phyloP scores from a whole-genome alignment of 92 coral and sea anemone genomes.

The Pocillopora grandis region DNA sequence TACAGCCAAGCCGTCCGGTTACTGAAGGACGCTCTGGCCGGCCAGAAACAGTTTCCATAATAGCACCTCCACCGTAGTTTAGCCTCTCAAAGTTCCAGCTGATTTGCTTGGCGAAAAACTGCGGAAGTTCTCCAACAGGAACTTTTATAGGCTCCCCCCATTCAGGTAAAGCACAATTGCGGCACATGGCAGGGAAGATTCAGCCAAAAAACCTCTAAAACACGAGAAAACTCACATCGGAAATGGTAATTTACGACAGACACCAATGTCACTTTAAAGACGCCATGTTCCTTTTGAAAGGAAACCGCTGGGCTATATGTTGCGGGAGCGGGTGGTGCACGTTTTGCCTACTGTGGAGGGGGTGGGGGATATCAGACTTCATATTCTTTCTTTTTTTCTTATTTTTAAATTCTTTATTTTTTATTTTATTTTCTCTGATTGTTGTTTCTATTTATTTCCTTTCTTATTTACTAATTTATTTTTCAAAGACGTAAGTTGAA shows the following conservation, averaged over 20 bases:
- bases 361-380: not conserved
- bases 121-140: conserved; percentile 77
- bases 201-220: not conserved
- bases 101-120: conserved; percentile 86
- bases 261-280: conserved; percentile 32
- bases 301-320: conserved; percentile 27
- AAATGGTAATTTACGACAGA: conserved; percentile 13
- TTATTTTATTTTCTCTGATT: too few species aligned
- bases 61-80: conserved; percentile 92
- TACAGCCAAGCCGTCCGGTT: conserved; percentile 86
- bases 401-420: too few species aligned
- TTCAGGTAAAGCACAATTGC: conserved; percentile 93
- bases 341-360: not conserved
- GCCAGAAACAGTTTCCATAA: conserved; percentile 78
- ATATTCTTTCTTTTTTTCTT: too few species aligned
- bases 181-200: conserved; percentile 66
- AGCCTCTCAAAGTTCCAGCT: conserved; percentile 98
- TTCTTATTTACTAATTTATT: too few species aligned
- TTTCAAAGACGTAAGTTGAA: too few species aligned
- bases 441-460: too few species aligned
- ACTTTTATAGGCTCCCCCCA: conserved; percentile 92
- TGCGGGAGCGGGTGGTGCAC: not conserved
- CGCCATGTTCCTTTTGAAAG: conserved; percentile 48
- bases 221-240: not conserved
- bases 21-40: conserved; percentile 90